phyloP scores from a whole-genome alignment of 2,113 vertebrate genomes.

The Seriola aureovittata region DNA sequence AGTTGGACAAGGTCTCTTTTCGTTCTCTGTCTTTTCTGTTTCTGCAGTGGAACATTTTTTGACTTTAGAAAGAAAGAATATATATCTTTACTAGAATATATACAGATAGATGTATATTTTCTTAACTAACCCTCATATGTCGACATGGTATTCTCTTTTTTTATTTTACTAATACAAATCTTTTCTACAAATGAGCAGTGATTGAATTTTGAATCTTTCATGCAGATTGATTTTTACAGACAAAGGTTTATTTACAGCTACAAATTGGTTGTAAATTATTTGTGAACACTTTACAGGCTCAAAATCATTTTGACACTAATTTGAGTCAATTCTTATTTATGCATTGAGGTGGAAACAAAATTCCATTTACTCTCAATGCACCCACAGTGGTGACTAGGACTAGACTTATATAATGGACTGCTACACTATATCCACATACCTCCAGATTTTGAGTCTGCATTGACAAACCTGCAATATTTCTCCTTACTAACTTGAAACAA shows the following conservation, averaged over 20 bases:
- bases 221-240: too few species aligned
- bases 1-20: neutral
- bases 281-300: too few species aligned
- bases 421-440: neutral
- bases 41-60: neutral
- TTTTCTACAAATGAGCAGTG: too few species aligned
- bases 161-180: too few species aligned
- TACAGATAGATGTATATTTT: neutral
- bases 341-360: conserved; percentile 1
- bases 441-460: neutral
- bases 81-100: too few species aligned
- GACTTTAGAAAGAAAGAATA: too few species aligned
- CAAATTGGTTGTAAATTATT: too few species aligned
- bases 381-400: neutral
- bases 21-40: neutral
- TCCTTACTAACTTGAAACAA: neutral
- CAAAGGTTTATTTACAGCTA: too few species aligned
- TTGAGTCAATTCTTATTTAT: too few species aligned
- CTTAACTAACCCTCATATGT: neutral
- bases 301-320: too few species aligned
- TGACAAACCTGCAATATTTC: neutral
- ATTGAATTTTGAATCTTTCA: too few species aligned
- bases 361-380: neutral
- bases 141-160: neutral
- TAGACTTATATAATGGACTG: neutral